A percentile compares a stretch with the other conserved stretches of the same genome.
Conservation (phyloP, 2,113 vertebrate species). For the Arizona elegans region DNA sequence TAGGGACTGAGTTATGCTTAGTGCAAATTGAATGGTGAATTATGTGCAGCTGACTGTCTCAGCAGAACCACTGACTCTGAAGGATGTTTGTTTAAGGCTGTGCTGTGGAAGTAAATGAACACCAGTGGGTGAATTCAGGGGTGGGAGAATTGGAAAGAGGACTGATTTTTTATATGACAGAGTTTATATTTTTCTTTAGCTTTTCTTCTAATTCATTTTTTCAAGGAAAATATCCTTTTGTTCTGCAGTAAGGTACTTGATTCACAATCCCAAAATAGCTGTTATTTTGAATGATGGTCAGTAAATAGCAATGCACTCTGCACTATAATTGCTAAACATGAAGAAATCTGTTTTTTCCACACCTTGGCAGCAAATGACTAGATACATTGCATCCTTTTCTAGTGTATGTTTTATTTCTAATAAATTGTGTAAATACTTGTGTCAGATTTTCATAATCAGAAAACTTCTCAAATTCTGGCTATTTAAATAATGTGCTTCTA, state of each 20-base stretch:
- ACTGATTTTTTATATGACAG: conserved; percentile 37
- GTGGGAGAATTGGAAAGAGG: conserved; percentile 46
- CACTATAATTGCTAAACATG: conserved; percentile 62
- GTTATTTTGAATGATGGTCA: conserved; percentile 57
- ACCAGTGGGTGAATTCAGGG: background rate
- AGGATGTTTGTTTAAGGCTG: conserved; percentile 59
- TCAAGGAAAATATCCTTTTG: conserved; percentile 48
- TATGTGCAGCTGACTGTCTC: conserved; percentile 78
- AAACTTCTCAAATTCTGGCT: conserved; percentile 25
- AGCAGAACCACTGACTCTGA: conserved; percentile 81
- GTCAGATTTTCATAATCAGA: conserved; percentile 45
- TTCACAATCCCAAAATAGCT: conserved; percentile 48
- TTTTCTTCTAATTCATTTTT: conserved; percentile 42
- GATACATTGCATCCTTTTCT: conserved; percentile 70
- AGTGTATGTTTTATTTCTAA: conserved; percentile 71
- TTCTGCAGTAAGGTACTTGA: conserved; percentile 59
- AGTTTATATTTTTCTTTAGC: conserved; percentile 52
- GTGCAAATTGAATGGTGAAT: conserved; percentile 76
- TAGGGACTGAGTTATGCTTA: conserved; percentile 65
- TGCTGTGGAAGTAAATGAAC: conserved; percentile 60
- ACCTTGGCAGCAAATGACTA: conserved; percentile 57
- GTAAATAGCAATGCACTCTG: conserved; percentile 59
- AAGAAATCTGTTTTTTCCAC: conserved; percentile 43
- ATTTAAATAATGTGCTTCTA: background rate
- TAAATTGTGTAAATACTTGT: conserved; percentile 76